Base-by-base conservation (phyloP, 2,888 invertebrate species). In the Ophion ellenae region DNA sequence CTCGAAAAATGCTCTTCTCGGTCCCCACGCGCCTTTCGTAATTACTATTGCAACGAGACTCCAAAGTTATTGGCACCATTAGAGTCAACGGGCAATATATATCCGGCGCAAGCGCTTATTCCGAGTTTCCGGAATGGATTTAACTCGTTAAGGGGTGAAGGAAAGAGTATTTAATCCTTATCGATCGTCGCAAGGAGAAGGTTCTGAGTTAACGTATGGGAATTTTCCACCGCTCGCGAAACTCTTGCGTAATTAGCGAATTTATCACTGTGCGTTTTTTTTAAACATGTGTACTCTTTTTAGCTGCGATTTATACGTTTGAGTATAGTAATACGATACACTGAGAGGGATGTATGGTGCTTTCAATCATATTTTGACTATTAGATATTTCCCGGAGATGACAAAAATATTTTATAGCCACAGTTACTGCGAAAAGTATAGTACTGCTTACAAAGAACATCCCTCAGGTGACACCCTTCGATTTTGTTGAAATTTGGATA, bases 61-160 rank as follows among this genome's bases (percentile, higher is more conserved):
- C 1, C 45, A 69, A 70, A 78, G 63, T 85, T 82, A 85, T 79
- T 75, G 81, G 36, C 20, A 70, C 59, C 74, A 78, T 82, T 79
- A 85, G 64, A 75, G 78, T 75, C 75, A 70, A 53, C 11, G 28
- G 47, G 28, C 57, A 64, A 81, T 80, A 64, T 76, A 63, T 76
- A 80, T 59, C 59, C 14, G 28, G 47, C 40, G 20, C 9, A 32
- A 61, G 28, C 24, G 47, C 61, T 28, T 74, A 53, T 53, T 53
- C 17, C 10, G 28, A 36, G n/a, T 57, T 76, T 83, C 47, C 67
- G 80, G 53, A 80, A 73, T 36, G 71, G 66, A 73, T 85, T 83
- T 45, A 64, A 75, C 70, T 61, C 69, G 45, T 24, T 45, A 40
- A 45, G 32, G 40, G 57, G 9, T 45, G 59, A 74, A 36, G 17